phyloP scores from a whole-genome alignment of 2,888 invertebrate genomes.

The Digitonthophagus gazella region DNA sequence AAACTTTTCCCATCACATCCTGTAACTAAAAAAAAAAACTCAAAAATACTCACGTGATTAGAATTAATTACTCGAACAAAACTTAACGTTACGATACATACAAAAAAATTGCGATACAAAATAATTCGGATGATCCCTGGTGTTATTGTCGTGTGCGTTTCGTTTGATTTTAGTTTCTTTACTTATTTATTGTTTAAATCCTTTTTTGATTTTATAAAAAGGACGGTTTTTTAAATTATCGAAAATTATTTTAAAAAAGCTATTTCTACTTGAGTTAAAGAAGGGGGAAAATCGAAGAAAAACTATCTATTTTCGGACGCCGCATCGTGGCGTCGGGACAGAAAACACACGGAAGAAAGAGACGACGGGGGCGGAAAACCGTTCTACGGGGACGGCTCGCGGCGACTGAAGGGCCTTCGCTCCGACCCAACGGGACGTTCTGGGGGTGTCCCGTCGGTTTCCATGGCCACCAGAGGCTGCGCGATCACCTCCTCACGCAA shows the following conservation, averaged over 20 bases:
- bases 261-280: too few relatives aligned
- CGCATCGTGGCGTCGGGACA: constrained; percentile 31
- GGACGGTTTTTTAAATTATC: too few relatives aligned
- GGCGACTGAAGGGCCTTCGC: constrained; percentile 36
- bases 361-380: constrained; percentile 37
- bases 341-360: constrained; percentile 31
- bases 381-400: constrained; percentile 40
- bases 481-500: constrained; percentile 28
- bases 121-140: constrained; percentile 37
- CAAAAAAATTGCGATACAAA: constrained; percentile 13
- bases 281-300: constrained; percentile 25
- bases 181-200: not conserved
- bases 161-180: constrained; percentile 12
- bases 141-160: constrained; percentile 37
- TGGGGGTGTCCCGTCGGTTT: constrained; percentile 37
- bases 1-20: constrained; percentile 21
- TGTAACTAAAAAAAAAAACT: not conserved
- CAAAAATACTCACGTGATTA: not conserved
- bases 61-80: constrained; percentile 4
- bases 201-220: constrained; percentile 1
- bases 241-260: too few relatives aligned
- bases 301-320: constrained; percentile 20
- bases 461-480: constrained; percentile 42
- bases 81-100: constrained; percentile 5
- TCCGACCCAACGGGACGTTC: constrained; percentile 32